Evolutionary conservation across 1,140 invertebrate species (phyloP), one percentile per base, ranked within the genome.

Genomic region (Platyura marginata): DNA sequence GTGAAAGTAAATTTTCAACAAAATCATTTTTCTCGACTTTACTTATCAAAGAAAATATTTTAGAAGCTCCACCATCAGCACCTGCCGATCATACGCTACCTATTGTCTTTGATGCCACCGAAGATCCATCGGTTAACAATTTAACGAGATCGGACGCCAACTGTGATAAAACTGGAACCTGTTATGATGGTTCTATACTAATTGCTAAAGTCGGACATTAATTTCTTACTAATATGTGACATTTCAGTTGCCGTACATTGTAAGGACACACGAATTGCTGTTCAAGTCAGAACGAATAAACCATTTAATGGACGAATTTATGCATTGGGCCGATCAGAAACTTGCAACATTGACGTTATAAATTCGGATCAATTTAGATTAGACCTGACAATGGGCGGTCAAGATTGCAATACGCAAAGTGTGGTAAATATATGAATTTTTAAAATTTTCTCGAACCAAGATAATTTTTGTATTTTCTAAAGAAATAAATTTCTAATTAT

Each of bases 131-230:
- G 33, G 49, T 79, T 43, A 81, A 72, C 52, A 82, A 82, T 51
- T 53, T 81, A 42, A 80, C 78, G 2, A 69, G 78, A 51, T 75
- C 72, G 47, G 81, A 84, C 50, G 77, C 82, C 13, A 90, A 91
- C 62, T 94, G 90, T 56, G 89, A 93, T 62, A 86, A 88, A 53
- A 91, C 86, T 23, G 90, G 89, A 53, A 90, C 88, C 42, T 94
- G 90, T 55, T 93, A 93, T 52, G 87, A 94, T 64, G 88, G 88
- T 93, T n/a, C n/a, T n/a, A n/a, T n/a, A n/a, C n/a, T n/a, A n/a
- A n/a, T n/a, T n/a, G n/a, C n/a, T n/a, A n/a, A n/a, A n/a, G n/a
- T n/a, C n/a, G n/a, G n/a, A n/a, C n/a, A n/a, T n/a, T n/a, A n/a
- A n/a, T n/a, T n/a, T n/a, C n/a, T n/a, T n/a, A n/a, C 11, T 37